These are phyloP conservation scores for Chromoteleia sp. DNA, from an alignment of 2,888 invertebrate species.

Conservation along the genomic window DNA sequence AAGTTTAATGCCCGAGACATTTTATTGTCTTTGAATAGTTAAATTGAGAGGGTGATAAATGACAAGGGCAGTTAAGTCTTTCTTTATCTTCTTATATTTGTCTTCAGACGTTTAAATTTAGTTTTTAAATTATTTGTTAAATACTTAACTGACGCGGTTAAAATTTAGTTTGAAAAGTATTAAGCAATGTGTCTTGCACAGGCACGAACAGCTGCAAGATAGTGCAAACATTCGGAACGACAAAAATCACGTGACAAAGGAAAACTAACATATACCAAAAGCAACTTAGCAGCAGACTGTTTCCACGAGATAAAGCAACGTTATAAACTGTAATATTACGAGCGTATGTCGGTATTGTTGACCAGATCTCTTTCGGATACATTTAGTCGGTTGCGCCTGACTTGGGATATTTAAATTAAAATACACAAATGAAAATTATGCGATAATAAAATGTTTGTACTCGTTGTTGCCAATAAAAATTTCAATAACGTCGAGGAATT, in stretches of 20 bases:
- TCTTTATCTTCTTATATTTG: not conserved
- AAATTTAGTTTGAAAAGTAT: not conserved
- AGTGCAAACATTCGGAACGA: not conserved
- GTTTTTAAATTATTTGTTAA: not conserved
- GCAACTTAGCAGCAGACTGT: not conserved
- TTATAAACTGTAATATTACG: conserved; percentile 5
- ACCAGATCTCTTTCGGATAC: not conserved
- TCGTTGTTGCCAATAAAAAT: not conserved
- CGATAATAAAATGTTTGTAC: not conserved
- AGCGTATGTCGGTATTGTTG: not conserved
- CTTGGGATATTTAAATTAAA: not conserved
- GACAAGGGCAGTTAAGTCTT: not conserved
- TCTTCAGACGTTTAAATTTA: not conserved
- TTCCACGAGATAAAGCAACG: not conserved
- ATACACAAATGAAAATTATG: not conserved
- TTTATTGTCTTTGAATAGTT: conserved; percentile 5
- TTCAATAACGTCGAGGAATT: not conserved
- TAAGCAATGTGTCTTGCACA: not conserved
- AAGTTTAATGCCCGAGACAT: conserved; percentile 9
- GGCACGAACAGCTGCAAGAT: not conserved
- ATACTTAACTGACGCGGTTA: not conserved
- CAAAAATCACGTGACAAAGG: conserved; percentile 7
- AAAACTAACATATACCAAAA: conserved; percentile 5
- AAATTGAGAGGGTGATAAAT: conserved; percentile 14
- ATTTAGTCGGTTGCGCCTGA: not conserved